Conservation (phyloP, 2,888 invertebrate species). For the Cistogaster globosa region DNA sequence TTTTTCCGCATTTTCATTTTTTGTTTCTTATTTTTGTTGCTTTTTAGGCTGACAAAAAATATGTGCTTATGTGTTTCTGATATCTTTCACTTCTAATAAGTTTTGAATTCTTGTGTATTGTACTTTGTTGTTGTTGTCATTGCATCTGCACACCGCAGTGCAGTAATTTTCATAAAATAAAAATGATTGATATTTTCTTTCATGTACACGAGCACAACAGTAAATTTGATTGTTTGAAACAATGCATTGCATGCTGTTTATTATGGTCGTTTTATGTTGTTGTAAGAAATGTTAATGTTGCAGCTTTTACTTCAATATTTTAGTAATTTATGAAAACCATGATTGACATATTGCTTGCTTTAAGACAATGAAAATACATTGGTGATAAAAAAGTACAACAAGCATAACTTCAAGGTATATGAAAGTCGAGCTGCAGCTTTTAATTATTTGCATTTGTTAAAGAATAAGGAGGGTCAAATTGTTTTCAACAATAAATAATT, state of each 20-base stretch:
- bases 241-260: constrained; percentile 61
- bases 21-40: no score
- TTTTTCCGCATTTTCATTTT: constrained; percentile 31
- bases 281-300: constrained; percentile 29
- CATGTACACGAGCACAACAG: constrained; percentile 24
- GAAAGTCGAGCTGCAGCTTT: constrained; percentile 24
- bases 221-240: constrained; percentile 55
- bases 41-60: constrained; percentile 2
- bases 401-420: constrained; percentile 24
- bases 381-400: not conserved
- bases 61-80: constrained; percentile 10
- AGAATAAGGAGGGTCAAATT: not conserved
- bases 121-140: constrained; percentile 19
- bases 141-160: constrained; percentile 17
- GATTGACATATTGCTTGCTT: constrained; percentile 67
- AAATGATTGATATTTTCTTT: constrained; percentile 53
- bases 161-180: constrained; percentile 47
- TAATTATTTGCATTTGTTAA: not conserved
- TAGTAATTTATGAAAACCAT: constrained; percentile 67
- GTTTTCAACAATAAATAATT: not conserved
- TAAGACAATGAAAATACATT: not conserved
- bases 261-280: constrained; percentile 25
- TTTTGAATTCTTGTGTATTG: constrained; percentile 17
- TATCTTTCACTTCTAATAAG: constrained; percentile 39
- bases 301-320: constrained; percentile 55